Percentiles rank a stretch among this genome's conserved stretches.
phyloP scores from a whole-genome alignment of 92 coral and sea anemone genomes.

The Paragorgia papillata region DNA sequence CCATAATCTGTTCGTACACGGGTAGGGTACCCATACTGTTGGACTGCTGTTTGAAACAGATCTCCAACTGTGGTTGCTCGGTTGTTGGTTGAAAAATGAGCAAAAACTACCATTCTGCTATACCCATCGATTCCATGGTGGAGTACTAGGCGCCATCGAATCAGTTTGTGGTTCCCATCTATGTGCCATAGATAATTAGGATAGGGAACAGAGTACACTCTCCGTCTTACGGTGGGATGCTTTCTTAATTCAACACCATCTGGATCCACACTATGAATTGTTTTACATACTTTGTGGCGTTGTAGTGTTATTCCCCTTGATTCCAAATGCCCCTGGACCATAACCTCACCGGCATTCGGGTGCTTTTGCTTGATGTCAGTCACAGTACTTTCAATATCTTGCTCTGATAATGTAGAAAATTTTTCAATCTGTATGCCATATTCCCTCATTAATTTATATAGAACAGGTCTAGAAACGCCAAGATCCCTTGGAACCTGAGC shows the following conservation, averaged over 20 bases:
- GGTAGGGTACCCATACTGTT: conserved; percentile 19
- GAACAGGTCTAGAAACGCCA: conserved; percentile 39
- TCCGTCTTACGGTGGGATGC: conserved; percentile 34
- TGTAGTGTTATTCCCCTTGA: conserved; percentile 26
- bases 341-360: too few species aligned
- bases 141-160: conserved; percentile 47
- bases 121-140: too few species aligned
- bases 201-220: conserved; percentile 37
- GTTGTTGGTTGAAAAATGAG: conserved; percentile 39
- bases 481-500: conserved; percentile 41
- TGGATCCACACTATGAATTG: conserved; percentile 39
- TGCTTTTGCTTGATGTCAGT: conserved; percentile 29
- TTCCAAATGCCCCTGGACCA: conserved; percentile 41
- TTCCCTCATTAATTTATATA: conserved; percentile 37
- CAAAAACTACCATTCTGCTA: too few species aligned
- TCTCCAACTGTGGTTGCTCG: conserved; percentile 16
- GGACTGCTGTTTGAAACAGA: conserved; percentile 16
- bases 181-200: too few species aligned
- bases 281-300: conserved; percentile 30
- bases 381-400: conserved; percentile 26
- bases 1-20: conserved; percentile 33
- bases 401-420: conserved; percentile 17
- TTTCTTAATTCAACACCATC: conserved; percentile 25
- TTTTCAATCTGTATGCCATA: conserved; percentile 28
- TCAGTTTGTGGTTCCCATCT: too few species aligned